Conservation (phyloP, 2,797 vertebrate species). For the Pseudomugil gertrudae region DNA sequence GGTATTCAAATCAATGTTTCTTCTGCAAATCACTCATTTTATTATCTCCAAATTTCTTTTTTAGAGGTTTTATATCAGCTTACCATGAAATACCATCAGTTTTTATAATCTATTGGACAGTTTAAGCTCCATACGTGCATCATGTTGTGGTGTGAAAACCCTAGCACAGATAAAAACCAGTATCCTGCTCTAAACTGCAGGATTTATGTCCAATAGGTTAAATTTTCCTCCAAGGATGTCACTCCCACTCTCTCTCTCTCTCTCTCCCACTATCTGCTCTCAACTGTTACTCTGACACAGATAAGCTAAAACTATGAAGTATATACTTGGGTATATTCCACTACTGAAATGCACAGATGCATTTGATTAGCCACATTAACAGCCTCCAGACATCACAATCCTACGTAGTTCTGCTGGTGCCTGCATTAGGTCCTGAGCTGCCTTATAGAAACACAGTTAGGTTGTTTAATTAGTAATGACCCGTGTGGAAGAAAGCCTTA, state of each 20-base stretch:
- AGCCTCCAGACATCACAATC: background rate
- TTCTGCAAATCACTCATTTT: too few species aligned
- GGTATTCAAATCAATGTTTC: too few species aligned
- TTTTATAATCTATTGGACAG: too few species aligned
- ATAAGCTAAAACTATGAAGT: background rate
- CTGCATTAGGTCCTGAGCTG: slow-evolving; percentile 6
- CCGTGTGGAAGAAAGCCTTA: slow-evolving; percentile 24
- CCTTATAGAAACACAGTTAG: slow-evolving; percentile 26
- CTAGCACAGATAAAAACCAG: too few species aligned
- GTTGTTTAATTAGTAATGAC: slow-evolving; percentile 67
- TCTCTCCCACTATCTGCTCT: too few species aligned
- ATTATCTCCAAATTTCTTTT: too few species aligned
- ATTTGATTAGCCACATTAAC: background rate
- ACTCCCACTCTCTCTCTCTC: background rate
- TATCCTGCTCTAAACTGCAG: too few species aligned
- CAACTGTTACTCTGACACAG: background rate
- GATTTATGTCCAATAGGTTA: too few species aligned
- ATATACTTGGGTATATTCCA: background rate
- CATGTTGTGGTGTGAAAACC: too few species aligned
- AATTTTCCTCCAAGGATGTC: background rate
- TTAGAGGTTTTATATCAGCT: too few species aligned
- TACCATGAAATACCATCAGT: too few species aligned
- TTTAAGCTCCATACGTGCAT: too few species aligned
- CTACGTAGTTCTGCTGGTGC: slow-evolving; percentile 4
- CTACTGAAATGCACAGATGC: background rate